Base-by-base conservation (phyloP, 2,888 invertebrate species). In the Eueremaeus valkanovi region DNA sequence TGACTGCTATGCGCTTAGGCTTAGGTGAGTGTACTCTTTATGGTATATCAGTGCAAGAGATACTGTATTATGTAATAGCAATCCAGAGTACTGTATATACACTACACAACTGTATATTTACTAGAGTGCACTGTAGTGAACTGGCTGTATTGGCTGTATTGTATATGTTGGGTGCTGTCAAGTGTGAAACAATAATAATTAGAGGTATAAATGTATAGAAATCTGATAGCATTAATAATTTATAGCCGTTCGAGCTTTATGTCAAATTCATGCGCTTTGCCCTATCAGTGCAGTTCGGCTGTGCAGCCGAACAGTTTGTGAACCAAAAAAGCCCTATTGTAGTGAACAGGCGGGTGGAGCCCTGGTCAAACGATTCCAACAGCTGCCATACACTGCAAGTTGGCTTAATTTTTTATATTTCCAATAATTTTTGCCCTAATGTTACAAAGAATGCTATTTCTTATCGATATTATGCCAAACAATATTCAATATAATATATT, bases 101-200 rank as follows among this genome's bases (percentile, higher is more conserved):
- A n/a, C n/a, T n/a, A n/a, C n/a, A n/a, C n/a, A n/a, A n/a, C n/a
- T n/a, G n/a, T n/a, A n/a, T n/a, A n/a, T n/a, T n/a, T n/a, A n/a
- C n/a, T n/a, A n/a, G n/a, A n/a, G n/a, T n/a, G n/a, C n/a, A n/a
- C n/a, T n/a, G n/a, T n/a, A n/a, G n/a, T n/a, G n/a, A n/a, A n/a
- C n/a, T n/a, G n/a, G n/a, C n/a, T n/a, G 27, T 55, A 24, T 24
- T 9, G 24, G 31, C 24, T 63, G 33, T 18, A 33, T 16, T 29
- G 36, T 63, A 18, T 63, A 63, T 51, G 9, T 9, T 51, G n/a
- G n/a, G 63, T 63, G 63, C 68, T 68, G 68, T 68, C 68, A 36
- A 68, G 40, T 68, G 68, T 33, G 40, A 68, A 68, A 68, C 68
- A n/a, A 68, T 68, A 68, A 68, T 68, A 68, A 68, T 68, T 68